Evolutionary conservation across 2,888 invertebrate genomes (phyloP), one percentile per base, ranked within the genome.

Genomic region (Dolichopus griseipennis): DNA sequence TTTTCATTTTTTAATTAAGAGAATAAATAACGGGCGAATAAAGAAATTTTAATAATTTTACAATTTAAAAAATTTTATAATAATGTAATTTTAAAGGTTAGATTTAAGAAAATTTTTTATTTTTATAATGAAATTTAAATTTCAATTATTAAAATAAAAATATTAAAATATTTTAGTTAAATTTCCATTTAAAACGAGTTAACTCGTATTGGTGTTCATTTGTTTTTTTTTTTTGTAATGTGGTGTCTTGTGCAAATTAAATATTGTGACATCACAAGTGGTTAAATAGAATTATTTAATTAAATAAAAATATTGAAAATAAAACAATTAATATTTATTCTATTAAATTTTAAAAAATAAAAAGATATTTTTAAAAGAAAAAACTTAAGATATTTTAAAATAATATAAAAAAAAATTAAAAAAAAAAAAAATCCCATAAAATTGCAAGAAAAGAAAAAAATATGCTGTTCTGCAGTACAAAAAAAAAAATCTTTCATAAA

Each of bases 201-300:
- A n/a, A 12, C 12, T 37, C 10, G 10, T 10, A 18, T 18, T 52
- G 52, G n/a, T 18, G 52, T 52, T n/a, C 15, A 6, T 15, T 52
- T 52, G 9, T 52, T 52, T 52, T 52, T 52, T 52, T n/a, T 18
- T 52, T 18, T 52, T 52, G n/a, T 52, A 12, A 52, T 52, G 41
- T 41, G 41, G 41, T 41, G 15, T 15, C 41, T 41, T 9, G 41
- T 41, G 52, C 52, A 52, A 52, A 52, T 18, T 52, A 18, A 52
- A 41, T 41, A 52, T 52, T 52, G 52, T 52, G 52, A 52, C 52
- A 52, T 52, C 52, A 52, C 52, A 52, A 52, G n/a, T 52, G n/a
- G 9, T 41, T 41, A 15, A 2, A 6, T 1, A 3, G 9, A 52
- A 52, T 52, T 52, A 6, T 1, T 18, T 52, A 52, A 52, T 52